Base-by-base conservation (phyloP, 1,140 invertebrate genomes). In the Dolichoris vasculosae region DNA sequence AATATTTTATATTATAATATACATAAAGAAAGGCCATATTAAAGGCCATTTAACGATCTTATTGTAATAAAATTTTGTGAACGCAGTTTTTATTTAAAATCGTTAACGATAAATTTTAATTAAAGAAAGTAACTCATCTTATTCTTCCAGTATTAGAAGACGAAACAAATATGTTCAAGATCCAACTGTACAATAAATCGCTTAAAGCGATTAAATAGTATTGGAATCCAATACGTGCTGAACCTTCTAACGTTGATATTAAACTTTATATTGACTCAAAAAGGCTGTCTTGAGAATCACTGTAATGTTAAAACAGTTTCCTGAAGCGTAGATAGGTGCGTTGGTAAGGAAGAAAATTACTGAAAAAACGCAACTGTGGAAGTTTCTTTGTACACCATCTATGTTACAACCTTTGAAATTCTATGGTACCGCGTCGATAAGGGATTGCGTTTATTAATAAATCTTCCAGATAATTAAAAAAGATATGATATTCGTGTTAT, bases 141-240 rank as follows among this genome's bases (percentile, higher is more conserved):
- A 59, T 15, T 23, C 51, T 64, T 48, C n/a, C 15, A 35, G n/a
- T 20, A 59, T n/a, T 46, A 48, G 30, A 64, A 76, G 64, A 40
- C 38, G 9, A 64, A 76, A 32, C 20, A 79, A 83, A 83, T 73
- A 75, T 8, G 30, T 78, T 64, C 40, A 15, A 76, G 46, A 73
- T 80, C 84, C 8, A 81, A 75, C 13, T 89, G 89, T 88, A 73
- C 69, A 87, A 90, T 91, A 90, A 91, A 91, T 91, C 90, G 89
- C 87, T 91, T 90, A 89, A 80, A 85, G 80, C 78, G 86, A 88
- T 86, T 83, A 88, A 88, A 88, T 82, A 80, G 78, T 48, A 77
- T 64, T 81, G 76, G 79, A 75, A 82, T 87, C 78, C 63, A 87
- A 84, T 89, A 91, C 91, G 91, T 91, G 91, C 87, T 59, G 80